phyloP scores from a whole-genome alignment of 2,113 vertebrate genomes.

The Semnopithecus entellus region DNA sequence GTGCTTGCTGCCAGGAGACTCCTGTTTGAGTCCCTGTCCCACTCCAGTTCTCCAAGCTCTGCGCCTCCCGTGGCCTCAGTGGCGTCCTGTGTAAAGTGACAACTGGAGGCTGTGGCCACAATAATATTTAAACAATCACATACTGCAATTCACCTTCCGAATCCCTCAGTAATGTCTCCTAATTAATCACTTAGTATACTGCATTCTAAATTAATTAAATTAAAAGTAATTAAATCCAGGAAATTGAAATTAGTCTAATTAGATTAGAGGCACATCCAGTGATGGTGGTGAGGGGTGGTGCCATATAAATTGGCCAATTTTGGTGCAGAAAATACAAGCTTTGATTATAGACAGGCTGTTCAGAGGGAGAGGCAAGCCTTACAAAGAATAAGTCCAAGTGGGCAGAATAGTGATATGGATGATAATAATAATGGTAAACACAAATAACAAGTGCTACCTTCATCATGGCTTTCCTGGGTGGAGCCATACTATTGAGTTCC shows the following conservation, averaged over 20 bases:
- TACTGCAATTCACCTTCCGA: conserved; percentile 18
- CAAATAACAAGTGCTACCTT: neutral
- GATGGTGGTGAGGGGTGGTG: conserved; percentile 53
- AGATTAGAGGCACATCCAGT: conserved; percentile 69
- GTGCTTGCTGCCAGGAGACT: neutral
- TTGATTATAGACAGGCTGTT: neutral
- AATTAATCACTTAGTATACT: conserved; percentile 80
- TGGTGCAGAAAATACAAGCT: conserved; percentile 44
- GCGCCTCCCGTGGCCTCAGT: neutral
- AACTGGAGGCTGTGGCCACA: neutral
- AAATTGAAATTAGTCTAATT: conserved; percentile 80
- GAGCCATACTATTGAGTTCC: neutral
- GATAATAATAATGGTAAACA: neutral
- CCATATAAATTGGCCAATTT: conserved; percentile 63
- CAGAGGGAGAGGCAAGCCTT: neutral
- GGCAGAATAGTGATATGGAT: neutral
- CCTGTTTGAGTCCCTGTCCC: neutral
- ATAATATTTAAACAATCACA: conserved; percentile 35
- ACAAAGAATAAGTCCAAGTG: neutral
- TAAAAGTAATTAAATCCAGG: conserved; percentile 80
- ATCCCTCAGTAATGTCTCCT: conserved; percentile 58
- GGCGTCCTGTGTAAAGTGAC: neutral
- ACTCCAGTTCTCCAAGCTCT: rapidly evolving
- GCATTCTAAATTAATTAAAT: conserved; percentile 80
- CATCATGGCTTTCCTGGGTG: neutral